These are phyloP conservation scores for Carassius carassius DNA, from an alignment of 2,113 vertebrate genomes.

Conservation along the genomic window DNA sequence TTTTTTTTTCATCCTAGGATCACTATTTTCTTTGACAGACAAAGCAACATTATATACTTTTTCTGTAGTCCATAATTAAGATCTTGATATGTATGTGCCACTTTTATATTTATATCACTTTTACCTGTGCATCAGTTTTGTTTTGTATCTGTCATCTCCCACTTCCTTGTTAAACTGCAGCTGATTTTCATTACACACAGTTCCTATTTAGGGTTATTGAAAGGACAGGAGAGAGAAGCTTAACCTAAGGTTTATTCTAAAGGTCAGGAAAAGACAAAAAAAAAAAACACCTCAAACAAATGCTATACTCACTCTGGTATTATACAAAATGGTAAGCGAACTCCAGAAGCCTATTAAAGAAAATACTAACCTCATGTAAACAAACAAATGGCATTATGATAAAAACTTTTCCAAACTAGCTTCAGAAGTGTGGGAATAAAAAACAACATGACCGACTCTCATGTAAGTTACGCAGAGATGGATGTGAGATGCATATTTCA, in stretches of 20 bases:
- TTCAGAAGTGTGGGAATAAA: background rate
- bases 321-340: background rate
- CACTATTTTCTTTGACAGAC: background rate
- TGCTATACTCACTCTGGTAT: background rate
- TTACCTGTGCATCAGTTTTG: background rate
- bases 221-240: constrained; percentile 12
- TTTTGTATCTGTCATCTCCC: background rate
- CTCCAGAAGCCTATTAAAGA: background rate
- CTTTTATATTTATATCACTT: background rate
- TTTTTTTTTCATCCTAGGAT: background rate
- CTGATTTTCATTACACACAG: background rate
- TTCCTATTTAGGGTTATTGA: background rate
- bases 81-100: background rate
- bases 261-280: background rate
- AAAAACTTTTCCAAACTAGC: background rate
- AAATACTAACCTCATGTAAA: background rate
- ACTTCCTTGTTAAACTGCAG: background rate
- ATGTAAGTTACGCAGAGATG: background rate
- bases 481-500: constrained; percentile 18
- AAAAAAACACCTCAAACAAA: background rate
- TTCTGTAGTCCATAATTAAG: background rate
- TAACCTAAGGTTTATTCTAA: constrained; percentile 3
- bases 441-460: constrained; percentile 7
- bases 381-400: background rate
- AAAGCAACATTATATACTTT: background rate